Conservation (phyloP, 2,888 invertebrate species). For the Rotaria sp. region DNA sequence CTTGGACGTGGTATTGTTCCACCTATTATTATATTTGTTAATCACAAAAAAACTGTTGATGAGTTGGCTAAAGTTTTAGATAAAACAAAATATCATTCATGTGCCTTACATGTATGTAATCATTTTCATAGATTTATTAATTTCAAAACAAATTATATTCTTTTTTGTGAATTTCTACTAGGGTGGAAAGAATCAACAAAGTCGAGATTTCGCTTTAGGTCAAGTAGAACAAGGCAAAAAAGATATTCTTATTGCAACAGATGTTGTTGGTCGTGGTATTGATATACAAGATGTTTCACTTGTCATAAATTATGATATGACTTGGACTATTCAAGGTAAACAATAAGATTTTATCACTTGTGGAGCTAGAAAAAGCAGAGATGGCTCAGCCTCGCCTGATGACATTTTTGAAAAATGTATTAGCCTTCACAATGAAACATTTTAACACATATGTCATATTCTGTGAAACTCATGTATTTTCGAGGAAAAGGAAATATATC, state of each 20-base stretch:
- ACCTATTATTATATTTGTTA: conserved; percentile 97
- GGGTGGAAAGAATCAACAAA: conserved; percentile 98
- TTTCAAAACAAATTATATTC: conserved; percentile 75
- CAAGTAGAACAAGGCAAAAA: conserved; percentile 89
- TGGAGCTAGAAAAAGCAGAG: too few species aligned
- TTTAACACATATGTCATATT: too few species aligned
- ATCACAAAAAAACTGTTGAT: conserved; percentile 99
- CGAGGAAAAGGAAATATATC: too few species aligned
- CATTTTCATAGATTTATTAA: conserved; percentile 43
- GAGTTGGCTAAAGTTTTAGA: conserved; percentile 90
- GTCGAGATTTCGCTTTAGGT: conserved; percentile 92
- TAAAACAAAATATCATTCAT: conserved; percentile 66
- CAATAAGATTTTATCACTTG: too few species aligned
- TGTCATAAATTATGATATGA: conserved; percentile 99
- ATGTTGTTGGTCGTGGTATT: conserved; percentile 99
- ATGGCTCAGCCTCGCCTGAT: too few species aligned
- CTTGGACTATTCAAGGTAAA: conserved; percentile 64
- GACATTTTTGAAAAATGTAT: too few species aligned
- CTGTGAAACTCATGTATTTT: too few species aligned
- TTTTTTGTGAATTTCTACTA: conserved; percentile 67
- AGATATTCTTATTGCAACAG: conserved; percentile 96
- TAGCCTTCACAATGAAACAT: too few species aligned
- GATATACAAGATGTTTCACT: conserved; percentile 98
- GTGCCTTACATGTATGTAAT: conserved; percentile 39
- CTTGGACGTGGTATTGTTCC: conserved; percentile 78